phyloP scores from a whole-genome alignment of 2,113 vertebrate genomes.

The Trogon surrucura region DNA sequence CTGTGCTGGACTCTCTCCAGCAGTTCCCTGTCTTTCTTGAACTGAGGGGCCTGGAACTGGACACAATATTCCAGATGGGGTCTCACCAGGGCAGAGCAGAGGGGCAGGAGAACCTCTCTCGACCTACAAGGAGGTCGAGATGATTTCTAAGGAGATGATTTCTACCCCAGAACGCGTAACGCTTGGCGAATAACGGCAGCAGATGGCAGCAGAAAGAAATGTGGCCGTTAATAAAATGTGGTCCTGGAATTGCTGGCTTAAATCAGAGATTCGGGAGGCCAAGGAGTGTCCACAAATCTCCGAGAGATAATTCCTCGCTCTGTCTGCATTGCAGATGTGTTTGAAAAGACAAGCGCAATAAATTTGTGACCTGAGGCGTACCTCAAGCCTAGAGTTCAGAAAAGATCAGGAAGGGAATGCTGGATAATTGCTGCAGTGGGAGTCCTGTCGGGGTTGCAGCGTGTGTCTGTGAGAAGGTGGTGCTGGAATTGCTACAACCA shows the following conservation, averaged over 20 bases:
- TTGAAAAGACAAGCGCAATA: not conserved
- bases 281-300: not conserved
- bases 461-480: not conserved
- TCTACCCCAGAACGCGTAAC: not conserved
- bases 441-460: not conserved
- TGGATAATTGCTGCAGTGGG: not conserved
- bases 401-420: not conserved
- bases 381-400: not conserved
- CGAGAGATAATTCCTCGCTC: not conserved
- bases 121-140: too few species aligned
- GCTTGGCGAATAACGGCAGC: not conserved
- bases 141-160: not conserved
- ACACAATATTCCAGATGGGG: too few species aligned
- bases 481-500: accelerated
- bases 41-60: too few species aligned
- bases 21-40: too few species aligned
- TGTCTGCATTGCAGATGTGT: not conserved
- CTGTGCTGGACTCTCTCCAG: too few species aligned
- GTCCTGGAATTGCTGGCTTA: not conserved
- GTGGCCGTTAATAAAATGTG: not conserved
- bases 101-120: too few species aligned
- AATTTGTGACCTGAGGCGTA: not conserved
- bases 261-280: not conserved
- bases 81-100: too few species aligned
- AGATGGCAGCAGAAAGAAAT: not conserved